phyloP scores from a whole-genome alignment of 2,888 invertebrate species.

The Hermodice carunculata region DNA sequence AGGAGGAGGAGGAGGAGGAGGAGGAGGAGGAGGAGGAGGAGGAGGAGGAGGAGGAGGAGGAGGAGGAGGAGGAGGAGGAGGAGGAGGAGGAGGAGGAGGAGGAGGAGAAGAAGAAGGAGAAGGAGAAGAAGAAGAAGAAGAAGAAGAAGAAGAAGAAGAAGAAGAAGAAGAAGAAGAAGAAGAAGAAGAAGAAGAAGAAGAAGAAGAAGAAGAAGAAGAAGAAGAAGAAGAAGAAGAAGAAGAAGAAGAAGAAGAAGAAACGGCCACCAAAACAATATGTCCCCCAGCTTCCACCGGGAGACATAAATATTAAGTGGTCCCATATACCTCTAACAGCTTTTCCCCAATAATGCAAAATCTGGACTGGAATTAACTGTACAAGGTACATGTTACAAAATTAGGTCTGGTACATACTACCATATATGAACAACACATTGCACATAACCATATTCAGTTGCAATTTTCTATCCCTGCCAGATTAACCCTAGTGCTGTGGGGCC shows the following conservation, averaged over 20 bases:
- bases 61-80: conserved; percentile 21
- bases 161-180: conserved; percentile 21
- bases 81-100: conserved; percentile 11
- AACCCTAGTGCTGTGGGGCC: too few relatives aligned
- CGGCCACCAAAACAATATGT: neutral
- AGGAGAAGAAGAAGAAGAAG: conserved; percentile 5
- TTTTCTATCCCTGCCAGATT: too few relatives aligned
- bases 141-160: conserved; percentile 14
- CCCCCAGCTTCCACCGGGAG: neutral
- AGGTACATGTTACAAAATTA: too few relatives aligned
- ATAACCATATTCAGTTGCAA: too few relatives aligned
- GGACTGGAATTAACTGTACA: too few relatives aligned
- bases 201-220: neutral
- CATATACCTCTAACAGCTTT: too few relatives aligned
- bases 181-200: neutral
- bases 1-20: conserved; percentile 7
- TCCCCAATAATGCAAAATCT: too few relatives aligned
- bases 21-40: conserved; percentile 39
- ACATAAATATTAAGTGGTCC: neutral
- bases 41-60: conserved; percentile 31
- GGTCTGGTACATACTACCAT: too few relatives aligned
- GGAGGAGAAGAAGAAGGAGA: conserved; percentile 1
- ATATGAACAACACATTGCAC: too few relatives aligned
- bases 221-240: neutral
- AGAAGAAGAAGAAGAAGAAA: neutral